Base-by-base conservation (phyloP, 2,888 invertebrate species). In the Euplexia lucipara region DNA sequence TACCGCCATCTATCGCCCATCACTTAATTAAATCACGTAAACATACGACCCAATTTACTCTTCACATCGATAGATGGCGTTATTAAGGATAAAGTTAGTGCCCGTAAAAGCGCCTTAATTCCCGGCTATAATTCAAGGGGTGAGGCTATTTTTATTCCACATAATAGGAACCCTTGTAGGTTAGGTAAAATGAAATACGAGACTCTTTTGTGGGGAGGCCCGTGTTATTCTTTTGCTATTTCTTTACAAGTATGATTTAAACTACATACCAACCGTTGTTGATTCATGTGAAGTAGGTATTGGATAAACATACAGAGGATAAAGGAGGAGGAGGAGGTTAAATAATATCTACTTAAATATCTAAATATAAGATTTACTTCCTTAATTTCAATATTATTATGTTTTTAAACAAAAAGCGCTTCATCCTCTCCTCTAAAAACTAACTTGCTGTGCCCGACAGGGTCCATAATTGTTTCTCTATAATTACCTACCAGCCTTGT, bases 121-220 rank as follows among this genome's bases (percentile, higher is more conserved):
- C 59, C 34, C 39, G 6, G 26, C 64, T 47, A 70, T 79, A 74
- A 74, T 54, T 79, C 76, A 70, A 58, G 61, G n/a, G n/a, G n/a
- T 34, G 57, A 61, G 68, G 74, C 63, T 64, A 78, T 76, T 76
- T 76, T 79, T 79, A 74, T 74, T 51, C 66, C 74, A 61, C 70
- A 64, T 67, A 70, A 65, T 66, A 45, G 35, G 42, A 57, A 35
- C 51, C 59, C 64, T 62, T 69, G 58, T 49, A 61, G 32, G 37
- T 62, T 49, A 61, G 32, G 37, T 62, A 61, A 76, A 79, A 51
- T 71, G 66, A 79, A 71, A 64, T 77, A 77, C 56, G 22, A 32
- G 41, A 6, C 14, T 35, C 62, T 73, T 66, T 70, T 68, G 51
- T 67, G 53, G 18, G 54, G 39, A 54, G 39, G 39, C 57, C 30